These are phyloP conservation scores for Drosophila pseudoobscura DNA, from an alignment of 1,140 invertebrate species.

Conservation along the genomic window DNA sequence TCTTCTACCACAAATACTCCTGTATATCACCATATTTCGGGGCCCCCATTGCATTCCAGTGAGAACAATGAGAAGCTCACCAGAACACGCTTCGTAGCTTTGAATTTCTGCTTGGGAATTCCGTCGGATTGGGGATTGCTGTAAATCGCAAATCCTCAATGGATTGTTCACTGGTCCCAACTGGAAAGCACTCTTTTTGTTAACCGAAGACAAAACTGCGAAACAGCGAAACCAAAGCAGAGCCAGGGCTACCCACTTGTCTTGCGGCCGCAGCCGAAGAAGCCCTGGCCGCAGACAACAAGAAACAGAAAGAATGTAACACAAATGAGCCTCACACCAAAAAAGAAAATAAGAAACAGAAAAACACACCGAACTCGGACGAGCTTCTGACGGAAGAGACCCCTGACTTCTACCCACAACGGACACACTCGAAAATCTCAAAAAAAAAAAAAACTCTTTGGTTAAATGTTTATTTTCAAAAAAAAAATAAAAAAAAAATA, in stretches of 20 bases:
- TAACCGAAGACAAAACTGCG: no score
- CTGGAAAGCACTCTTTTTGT: no score
- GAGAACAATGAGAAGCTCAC: conserved; percentile 18
- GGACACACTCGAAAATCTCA: conserved; percentile 24
- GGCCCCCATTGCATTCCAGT: neutral
- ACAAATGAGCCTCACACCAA: conserved; percentile 15
- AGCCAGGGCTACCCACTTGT: no score
- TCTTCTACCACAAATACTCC: no score
- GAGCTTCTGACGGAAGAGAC: conserved; percentile 39
- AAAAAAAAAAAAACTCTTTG: conserved; percentile 48
- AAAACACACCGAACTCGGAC: conserved; percentile 33
- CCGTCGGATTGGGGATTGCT: conserved; percentile 30
- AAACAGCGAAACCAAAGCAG: no score
- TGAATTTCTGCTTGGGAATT: conserved; percentile 75
- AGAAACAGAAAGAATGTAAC: conserved; percentile 17
- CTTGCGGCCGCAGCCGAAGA: no score
- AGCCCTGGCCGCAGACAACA: no score
- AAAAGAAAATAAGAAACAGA: neutral
- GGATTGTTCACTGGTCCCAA: no score
- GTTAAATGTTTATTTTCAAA: conserved; percentile 42
- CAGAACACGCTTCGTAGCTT: neutral
- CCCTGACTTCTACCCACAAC: neutral
- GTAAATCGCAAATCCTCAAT: no score
- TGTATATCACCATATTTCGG: conserved; percentile 54
- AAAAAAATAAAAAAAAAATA: conserved; percentile 40